Percentiles rank a stretch among this genome's conserved stretches.
Conservation (phyloP, 2,888 invertebrate genomes). For the Biston stratarius region DNA sequence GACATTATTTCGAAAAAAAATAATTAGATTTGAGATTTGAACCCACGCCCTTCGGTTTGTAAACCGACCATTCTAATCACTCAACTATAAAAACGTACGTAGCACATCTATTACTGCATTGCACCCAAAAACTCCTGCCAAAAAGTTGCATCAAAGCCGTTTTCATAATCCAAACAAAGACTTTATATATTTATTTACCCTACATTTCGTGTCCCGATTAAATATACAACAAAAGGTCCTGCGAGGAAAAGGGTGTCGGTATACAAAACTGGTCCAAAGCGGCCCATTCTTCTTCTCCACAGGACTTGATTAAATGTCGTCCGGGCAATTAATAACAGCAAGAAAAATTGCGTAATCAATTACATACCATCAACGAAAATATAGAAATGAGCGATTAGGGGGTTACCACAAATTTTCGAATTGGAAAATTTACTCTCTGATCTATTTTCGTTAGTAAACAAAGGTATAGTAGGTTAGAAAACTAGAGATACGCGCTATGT, state of each 20-base stretch:
- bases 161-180: background rate
- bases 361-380: slow-evolving; percentile 53
- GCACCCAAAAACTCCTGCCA: background rate
- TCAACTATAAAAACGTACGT: too few species aligned
- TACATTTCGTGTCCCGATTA: slow-evolving; percentile 13
- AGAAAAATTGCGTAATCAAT: slow-evolving; percentile 65
- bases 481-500: too few species aligned
- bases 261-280: slow-evolving; percentile 39
- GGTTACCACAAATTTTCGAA: slow-evolving; percentile 38
- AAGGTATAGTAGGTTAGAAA: too few species aligned
- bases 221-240: slow-evolving; percentile 33
- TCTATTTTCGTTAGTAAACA: too few species aligned
- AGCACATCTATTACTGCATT: too few species aligned
- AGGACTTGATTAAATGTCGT: slow-evolving; percentile 55
- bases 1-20: too few species aligned
- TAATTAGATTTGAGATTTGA: too few species aligned
- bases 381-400: slow-evolving; percentile 51
- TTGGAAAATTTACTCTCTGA: too few species aligned
- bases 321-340: slow-evolving; percentile 59
- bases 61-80: too few species aligned
- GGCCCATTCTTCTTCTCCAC: slow-evolving; percentile 30
- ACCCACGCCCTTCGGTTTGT: too few species aligned
- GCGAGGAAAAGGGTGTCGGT: slow-evolving; percentile 35
- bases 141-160: background rate
- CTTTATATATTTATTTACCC: slow-evolving; percentile 6